phyloP scores from a whole-genome alignment of 2,888 invertebrate genomes.

The Heteromyza rotundicornis region DNA sequence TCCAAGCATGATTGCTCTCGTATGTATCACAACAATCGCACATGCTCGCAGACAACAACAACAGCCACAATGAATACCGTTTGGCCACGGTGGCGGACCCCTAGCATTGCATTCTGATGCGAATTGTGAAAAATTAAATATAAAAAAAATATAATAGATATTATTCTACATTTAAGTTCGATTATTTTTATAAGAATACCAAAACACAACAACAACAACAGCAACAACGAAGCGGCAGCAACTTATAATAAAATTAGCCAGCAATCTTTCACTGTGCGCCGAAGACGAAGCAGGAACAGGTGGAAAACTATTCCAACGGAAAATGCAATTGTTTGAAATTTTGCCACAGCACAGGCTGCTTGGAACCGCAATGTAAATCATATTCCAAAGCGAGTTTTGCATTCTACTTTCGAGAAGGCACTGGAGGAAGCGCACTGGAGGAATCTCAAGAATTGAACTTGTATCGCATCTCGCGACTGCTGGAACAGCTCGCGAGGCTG shows the following conservation, averaged over 20 bases:
- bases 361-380: neutral
- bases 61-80: no score
- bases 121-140: neutral
- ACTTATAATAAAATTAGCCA: neutral
- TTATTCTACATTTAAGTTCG: constrained; percentile 3
- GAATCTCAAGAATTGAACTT: no score
- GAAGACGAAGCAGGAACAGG: constrained; percentile 30
- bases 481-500: neutral
- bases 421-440: neutral
- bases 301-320: constrained; percentile 50
- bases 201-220: neutral
- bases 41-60: neutral
- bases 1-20: neutral
- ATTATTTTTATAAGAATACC: constrained; percentile 2
- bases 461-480: neutral
- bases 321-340: constrained; percentile 34
- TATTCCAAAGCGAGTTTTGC: neutral
- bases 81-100: neutral
- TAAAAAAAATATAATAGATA: no score
- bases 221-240: neutral
- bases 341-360: neutral
- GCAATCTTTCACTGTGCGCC: neutral
- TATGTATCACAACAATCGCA: neutral
- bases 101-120: neutral
- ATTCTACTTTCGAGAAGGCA: neutral